These are phyloP conservation scores for Scaptomyza graminum DNA, from an alignment of 1,140 invertebrate species.

Conservation along the genomic window DNA sequence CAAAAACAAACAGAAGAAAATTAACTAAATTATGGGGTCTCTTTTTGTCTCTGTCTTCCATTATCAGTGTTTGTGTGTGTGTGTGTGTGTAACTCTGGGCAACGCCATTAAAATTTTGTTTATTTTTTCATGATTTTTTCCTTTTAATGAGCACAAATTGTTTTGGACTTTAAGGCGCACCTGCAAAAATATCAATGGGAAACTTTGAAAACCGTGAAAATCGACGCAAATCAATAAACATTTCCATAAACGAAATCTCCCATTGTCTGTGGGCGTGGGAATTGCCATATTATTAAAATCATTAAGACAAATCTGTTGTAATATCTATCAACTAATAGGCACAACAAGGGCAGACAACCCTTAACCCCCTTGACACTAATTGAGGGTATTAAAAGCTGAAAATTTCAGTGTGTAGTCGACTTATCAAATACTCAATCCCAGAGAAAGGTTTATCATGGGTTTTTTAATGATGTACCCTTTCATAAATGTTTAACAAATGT, in stretches of 20 bases:
- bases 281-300: constrained; percentile 34
- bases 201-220: constrained; percentile 28
- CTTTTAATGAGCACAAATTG: constrained; percentile 76
- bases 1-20: constrained; percentile 42
- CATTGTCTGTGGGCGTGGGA: constrained; percentile 36
- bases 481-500: no score
- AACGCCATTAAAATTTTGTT: constrained; percentile 59
- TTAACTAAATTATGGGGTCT: constrained; percentile 72
- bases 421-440: constrained; percentile 1
- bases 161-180: constrained; percentile 64
- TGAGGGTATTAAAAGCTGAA: constrained; percentile 2
- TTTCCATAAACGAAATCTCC: neutral
- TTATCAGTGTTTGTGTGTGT: neutral
- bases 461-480: neutral
- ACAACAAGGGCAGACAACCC: constrained; percentile 33
- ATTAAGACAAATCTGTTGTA: constrained; percentile 20
- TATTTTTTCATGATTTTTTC: constrained; percentile 67
- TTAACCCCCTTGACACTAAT: constrained; percentile 37
- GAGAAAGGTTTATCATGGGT: neutral
- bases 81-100: constrained; percentile 56
- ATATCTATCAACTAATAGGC: constrained; percentile 28
- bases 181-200: constrained; percentile 35
- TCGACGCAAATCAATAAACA: constrained; percentile 19
- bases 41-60: constrained; percentile 15
- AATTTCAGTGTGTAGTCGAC: neutral